Conservation (phyloP, 53 echinoderm and acorn worm species). For the Echinarachnius parma region DNA sequence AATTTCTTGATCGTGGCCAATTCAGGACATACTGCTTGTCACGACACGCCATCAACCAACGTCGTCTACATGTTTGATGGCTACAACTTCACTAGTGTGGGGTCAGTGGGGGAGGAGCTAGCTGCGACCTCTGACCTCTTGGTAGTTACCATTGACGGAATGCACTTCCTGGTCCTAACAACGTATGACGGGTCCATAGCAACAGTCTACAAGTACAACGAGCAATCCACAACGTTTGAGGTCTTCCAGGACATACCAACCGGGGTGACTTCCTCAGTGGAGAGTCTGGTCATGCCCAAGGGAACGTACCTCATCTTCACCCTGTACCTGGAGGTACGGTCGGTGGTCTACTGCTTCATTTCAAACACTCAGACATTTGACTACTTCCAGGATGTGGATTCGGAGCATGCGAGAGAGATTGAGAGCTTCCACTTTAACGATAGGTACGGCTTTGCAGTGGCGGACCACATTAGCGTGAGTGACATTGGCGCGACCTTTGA, state of each 20-base stretch:
- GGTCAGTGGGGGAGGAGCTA: not conserved
- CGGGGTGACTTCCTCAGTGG: conserved; percentile 32
- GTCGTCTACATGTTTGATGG: conserved; percentile 1
- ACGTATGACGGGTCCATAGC: conserved; percentile 15
- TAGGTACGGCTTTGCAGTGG: conserved; percentile 25
- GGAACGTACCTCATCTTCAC: conserved; percentile 19
- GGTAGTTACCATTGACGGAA: not conserved
- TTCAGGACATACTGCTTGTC: conserved; percentile 10
- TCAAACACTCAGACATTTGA: not conserved
- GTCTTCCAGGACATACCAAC: conserved; percentile 24
- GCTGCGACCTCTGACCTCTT: conserved; percentile 21
- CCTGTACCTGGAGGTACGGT: not conserved
- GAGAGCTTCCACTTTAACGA: not conserved
- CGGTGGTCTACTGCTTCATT: conserved; percentile 20
- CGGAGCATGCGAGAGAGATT: conserved; percentile 27
- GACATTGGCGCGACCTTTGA: conserved; percentile 18
- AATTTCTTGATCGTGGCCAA: conserved; percentile 11
- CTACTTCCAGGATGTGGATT: conserved; percentile 2
- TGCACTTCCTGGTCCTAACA: conserved; percentile 10
- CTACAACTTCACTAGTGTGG: not conserved
- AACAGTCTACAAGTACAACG: conserved; percentile 9
- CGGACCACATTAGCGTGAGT: conserved; percentile 27
- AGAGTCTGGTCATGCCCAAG: not conserved
- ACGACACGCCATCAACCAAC: conserved; percentile 1
- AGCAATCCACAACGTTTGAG: not conserved